phyloP scores from a whole-genome alignment of 1,140 invertebrate species.

The Bombus sylvicola region DNA sequence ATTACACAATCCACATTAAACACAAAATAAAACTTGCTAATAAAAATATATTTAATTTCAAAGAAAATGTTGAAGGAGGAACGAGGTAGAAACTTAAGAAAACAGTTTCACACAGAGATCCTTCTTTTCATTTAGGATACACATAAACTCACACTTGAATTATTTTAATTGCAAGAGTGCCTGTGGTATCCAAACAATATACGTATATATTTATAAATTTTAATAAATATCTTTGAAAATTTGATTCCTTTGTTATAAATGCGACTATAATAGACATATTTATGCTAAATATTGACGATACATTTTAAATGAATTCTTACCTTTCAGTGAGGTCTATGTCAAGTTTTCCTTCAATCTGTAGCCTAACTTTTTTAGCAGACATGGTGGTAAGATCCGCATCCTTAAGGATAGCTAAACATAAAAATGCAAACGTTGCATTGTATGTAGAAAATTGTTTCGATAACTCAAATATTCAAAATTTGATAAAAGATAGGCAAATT shows the following conservation, averaged over 20 bases:
- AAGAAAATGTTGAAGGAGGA: conserved; percentile 76
- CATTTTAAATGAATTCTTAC: conserved; percentile 71
- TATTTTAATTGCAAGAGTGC: conserved; percentile 59
- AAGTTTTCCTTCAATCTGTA: conserved; percentile 92
- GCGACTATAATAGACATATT: background rate
- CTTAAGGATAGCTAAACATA: conserved; percentile 91
- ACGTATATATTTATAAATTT: background rate
- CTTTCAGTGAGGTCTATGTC: conserved; percentile 88
- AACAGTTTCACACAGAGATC: conserved; percentile 77
- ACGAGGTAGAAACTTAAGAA: conserved; percentile 76
- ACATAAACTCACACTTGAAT: conserved; percentile 54
- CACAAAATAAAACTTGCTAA: background rate
- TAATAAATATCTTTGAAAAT: background rate
- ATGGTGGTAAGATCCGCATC: conserved; percentile 92
- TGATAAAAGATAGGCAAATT: background rate
- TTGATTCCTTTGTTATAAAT: background rate
- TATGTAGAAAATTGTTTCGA: background rate
- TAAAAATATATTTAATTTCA: background rate
- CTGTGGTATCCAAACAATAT: conserved; percentile 63
- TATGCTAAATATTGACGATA: background rate
- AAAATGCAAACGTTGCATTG: conserved; percentile 60
- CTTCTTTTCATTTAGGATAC: conserved; percentile 77
- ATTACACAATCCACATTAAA: background rate
- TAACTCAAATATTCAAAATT: conserved; percentile 11
- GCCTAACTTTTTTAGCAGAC: conserved; percentile 95